These are phyloP conservation scores for Hepsetus odoe DNA, from an alignment of 2,113 vertebrate species.

Conservation along the genomic window DNA sequence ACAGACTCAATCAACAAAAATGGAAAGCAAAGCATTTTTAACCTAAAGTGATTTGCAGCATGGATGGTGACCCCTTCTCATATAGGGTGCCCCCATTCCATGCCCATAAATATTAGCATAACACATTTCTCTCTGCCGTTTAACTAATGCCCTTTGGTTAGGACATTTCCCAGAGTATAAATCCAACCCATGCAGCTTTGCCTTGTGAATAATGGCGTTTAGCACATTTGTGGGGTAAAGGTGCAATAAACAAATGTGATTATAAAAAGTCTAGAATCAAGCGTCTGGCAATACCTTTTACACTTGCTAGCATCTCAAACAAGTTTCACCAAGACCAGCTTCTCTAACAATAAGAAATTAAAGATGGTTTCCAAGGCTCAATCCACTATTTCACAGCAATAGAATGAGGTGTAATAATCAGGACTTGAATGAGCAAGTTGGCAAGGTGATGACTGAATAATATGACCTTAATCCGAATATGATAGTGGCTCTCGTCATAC, in stretches of 20 bases:
- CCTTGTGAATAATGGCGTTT: neutral
- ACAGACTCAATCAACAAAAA: neutral
- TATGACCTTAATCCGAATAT: slow-evolving; percentile 12
- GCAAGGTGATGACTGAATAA: too few relatives aligned
- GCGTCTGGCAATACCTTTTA: neutral
- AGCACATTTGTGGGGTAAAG: neutral
- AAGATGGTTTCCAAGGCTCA: neutral
- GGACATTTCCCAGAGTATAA: neutral
- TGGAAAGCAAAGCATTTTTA: neutral
- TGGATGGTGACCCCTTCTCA: neutral
- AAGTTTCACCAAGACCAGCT: too few relatives aligned
- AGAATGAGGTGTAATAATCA: neutral
- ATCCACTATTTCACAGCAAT: neutral
- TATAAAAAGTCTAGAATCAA: neutral
- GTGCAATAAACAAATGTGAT: neutral
- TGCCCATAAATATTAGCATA: neutral
- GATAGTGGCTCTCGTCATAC: neutral
- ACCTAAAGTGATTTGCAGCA: neutral
- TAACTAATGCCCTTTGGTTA: neutral
- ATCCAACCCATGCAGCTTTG: neutral
- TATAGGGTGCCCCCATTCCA: neutral
- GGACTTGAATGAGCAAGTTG: neutral
- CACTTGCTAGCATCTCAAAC: neutral
- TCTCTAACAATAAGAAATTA: too few relatives aligned
- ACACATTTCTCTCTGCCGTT: neutral